A percentile compares a stretch with the other conserved stretches of the same genome.
phyloP scores from a whole-genome alignment of 2,113 vertebrate genomes.

The Corythornis madagascariensis region DNA sequence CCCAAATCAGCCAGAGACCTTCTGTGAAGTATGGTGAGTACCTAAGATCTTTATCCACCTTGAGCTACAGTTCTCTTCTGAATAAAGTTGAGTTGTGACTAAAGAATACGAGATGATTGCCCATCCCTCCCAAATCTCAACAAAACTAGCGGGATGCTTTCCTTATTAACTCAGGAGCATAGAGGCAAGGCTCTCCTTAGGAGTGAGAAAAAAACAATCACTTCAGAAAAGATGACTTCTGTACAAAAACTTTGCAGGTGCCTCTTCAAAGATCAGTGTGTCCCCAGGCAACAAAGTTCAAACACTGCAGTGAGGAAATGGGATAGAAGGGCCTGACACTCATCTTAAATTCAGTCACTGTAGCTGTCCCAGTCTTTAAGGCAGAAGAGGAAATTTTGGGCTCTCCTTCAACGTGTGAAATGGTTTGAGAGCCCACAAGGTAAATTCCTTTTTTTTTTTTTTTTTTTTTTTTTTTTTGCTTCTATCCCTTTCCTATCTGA shows the following conservation, averaged over 20 bases:
- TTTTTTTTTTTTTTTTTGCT: not conserved
- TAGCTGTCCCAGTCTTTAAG: not conserved
- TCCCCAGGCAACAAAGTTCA: conserved; percentile 2
- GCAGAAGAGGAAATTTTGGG: conserved; percentile 8
- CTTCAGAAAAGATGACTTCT: not conserved
- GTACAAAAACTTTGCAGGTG: conserved; percentile 16
- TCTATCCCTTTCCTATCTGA: not conserved
- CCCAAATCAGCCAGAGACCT: not conserved
- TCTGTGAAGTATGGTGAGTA: not conserved
- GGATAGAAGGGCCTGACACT: not conserved
- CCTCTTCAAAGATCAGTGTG: conserved; percentile 17
- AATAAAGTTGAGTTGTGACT: not conserved
- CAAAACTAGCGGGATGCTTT: not conserved
- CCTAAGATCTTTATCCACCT: not conserved
- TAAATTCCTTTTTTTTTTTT: not conserved
- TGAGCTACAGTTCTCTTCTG: not conserved
- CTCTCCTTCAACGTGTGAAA: not conserved
- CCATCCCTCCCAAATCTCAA: not conserved
- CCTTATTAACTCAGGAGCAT: not conserved
- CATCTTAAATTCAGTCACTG: not conserved
- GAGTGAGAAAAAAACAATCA: not conserved
- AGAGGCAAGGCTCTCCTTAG: not conserved
- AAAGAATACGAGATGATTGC: not conserved
- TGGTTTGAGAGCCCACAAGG: not conserved
- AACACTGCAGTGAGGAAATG: not conserved